A percentile compares a stretch with the other conserved stretches of the same genome.
phyloP scores from a whole-genome alignment of 2,113 vertebrate genomes.

The Stigmatopora argus region DNA sequence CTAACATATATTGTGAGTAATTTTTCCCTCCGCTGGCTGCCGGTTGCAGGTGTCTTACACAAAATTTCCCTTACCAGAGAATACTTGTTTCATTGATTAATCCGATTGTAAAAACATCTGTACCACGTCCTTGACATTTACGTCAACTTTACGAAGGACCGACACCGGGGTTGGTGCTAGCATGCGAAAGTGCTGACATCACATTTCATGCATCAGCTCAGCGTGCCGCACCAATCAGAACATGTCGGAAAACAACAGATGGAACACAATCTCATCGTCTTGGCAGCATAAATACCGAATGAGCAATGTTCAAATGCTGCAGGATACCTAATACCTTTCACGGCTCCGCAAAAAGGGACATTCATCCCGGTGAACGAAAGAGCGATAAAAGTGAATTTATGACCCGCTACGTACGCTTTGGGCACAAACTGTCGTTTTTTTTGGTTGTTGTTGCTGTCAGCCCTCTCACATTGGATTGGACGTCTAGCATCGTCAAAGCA shows the following conservation, averaged over 20 bases:
- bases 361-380: conserved; percentile 50
- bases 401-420: conserved; percentile 20
- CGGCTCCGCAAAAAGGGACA: conserved; percentile 32
- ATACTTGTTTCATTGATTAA: not conserved
- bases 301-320: conserved; percentile 25
- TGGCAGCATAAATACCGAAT: conserved; percentile 42
- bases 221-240: conserved; percentile 7
- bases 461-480: too few relatives aligned
- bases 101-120: not conserved
- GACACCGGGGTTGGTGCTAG: not conserved
- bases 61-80: not conserved
- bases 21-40: not conserved
- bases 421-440: conserved; percentile 20
- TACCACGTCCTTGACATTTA: not conserved
- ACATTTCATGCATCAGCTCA: conserved; percentile 4
- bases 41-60: not conserved
- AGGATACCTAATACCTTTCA: conserved; percentile 46
- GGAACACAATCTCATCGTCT: conserved; percentile 17
- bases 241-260: conserved; percentile 41
- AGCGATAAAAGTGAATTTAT: conserved; percentile 54
- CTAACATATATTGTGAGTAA: not conserved
- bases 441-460: too few relatives aligned
- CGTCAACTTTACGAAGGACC: conserved; percentile 2
- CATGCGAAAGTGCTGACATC: conserved; percentile 17
- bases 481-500: too few relatives aligned